Evolutionary conservation across 2,113 vertebrate genomes (phyloP).

Genomic region (Myxocyprinus asiaticus): DNA sequence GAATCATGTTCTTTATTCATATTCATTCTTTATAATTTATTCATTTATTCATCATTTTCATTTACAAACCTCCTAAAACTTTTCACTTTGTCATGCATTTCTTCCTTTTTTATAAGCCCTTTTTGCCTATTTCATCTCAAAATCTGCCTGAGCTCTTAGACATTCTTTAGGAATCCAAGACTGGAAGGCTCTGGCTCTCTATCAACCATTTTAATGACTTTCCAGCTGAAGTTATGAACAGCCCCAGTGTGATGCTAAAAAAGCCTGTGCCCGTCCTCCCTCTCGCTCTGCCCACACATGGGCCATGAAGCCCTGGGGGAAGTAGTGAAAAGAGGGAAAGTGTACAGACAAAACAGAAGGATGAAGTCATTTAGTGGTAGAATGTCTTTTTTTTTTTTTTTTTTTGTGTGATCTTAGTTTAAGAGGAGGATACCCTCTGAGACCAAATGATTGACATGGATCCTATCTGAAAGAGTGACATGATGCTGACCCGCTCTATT

Average conservation of each 20-base stretch:
- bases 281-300: slow-evolving; percentile 8
- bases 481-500: neutral
- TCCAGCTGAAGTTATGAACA: slow-evolving; percentile 27
- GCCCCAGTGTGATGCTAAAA: slow-evolving; percentile 18
- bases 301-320: neutral
- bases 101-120: too few species aligned
- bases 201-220: neutral
- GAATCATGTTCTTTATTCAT: too few species aligned
- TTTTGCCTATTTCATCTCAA: neutral
- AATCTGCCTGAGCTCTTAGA: neutral
- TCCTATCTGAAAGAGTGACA: neutral
- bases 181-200: slow-evolving; percentile 14
- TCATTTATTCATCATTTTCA: too few species aligned
- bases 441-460: slow-evolving; percentile 7
- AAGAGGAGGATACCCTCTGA: slow-evolving; percentile 20
- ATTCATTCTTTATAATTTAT: too few species aligned
- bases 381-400: neutral
- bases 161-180: neutral
- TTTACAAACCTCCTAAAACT: neutral
- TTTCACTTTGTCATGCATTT: neutral
- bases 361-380: slow-evolving; percentile 19
- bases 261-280: slow-evolving; percentile 3
- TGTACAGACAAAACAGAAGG: neutral
- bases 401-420: slow-evolving; percentile 9
- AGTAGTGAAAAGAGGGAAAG: neutral